Evolutionary conservation across 2,113 vertebrate genomes (phyloP).

Genomic region (Apteryx owenii): DNA sequence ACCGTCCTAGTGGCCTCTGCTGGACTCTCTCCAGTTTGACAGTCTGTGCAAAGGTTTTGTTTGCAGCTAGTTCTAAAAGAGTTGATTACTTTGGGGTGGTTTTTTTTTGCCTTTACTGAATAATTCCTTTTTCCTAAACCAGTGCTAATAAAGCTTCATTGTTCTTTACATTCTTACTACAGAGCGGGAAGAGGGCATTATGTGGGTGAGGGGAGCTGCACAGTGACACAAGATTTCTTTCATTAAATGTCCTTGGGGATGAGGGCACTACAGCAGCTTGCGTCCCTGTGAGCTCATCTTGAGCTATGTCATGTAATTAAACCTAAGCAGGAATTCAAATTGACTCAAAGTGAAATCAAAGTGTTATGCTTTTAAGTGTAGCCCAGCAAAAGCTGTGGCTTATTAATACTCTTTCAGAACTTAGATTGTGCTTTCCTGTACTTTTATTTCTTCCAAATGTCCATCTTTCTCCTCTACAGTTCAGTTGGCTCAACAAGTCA

Average conservation of each 20-base stretch:
- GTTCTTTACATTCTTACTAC: not conserved
- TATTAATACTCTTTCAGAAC: not conserved
- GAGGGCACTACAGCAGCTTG: not conserved
- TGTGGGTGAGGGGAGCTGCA: not conserved
- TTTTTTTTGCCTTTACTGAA: not conserved
- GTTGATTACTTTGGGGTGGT: not conserved
- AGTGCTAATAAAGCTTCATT: not conserved
- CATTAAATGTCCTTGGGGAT: not conserved
- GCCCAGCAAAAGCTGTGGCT: not conserved
- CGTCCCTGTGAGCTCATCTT: not conserved
- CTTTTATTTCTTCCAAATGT: not conserved
- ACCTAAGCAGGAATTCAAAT: not conserved
- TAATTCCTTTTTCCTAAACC: not conserved
- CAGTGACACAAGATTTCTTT: not conserved
- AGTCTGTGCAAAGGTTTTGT: not conserved
- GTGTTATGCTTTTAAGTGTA: not conserved
- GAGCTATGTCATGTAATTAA: not conserved
- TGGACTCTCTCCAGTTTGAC: not conserved
- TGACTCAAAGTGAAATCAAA: not conserved
- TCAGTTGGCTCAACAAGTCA: slow-evolving; percentile 70
- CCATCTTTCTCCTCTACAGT: slow-evolving; percentile 23
- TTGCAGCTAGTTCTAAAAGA: not conserved
- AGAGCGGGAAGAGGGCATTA: not conserved
- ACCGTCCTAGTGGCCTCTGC: not conserved
- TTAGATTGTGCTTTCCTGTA: not conserved